phyloP scores from a whole-genome alignment of 2,888 invertebrate species.

The Eustalomyia histrio region DNA sequence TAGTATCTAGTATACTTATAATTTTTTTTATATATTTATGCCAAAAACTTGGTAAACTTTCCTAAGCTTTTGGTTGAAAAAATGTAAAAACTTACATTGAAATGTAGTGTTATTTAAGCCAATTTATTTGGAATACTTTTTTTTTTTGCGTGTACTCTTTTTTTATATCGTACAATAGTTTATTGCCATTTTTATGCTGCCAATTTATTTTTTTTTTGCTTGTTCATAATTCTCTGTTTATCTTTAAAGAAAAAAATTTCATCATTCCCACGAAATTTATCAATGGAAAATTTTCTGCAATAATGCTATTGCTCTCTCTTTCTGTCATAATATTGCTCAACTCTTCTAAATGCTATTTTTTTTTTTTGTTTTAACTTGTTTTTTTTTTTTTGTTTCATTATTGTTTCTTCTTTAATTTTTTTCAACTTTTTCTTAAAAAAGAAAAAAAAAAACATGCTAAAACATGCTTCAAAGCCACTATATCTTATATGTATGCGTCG shows the following conservation, averaged over 20 bases:
- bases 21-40: no score
- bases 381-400: conserved; percentile 41
- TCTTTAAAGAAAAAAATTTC: conserved; percentile 37
- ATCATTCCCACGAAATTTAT: conserved; percentile 67
- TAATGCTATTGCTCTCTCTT: conserved; percentile 29
- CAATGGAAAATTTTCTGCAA: conserved; percentile 74
- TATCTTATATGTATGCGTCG: neutral
- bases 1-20: no score
- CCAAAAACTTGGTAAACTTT: no score
- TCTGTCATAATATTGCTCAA: conserved; percentile 21
- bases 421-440: conserved; percentile 9
- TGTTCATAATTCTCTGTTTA: conserved; percentile 16
- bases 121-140: no score
- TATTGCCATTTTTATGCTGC: neutral
- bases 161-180: neutral
- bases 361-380: neutral
- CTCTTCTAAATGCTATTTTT: conserved; percentile 10
- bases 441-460: neutral
- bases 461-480: neutral
- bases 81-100: no score
- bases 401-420: conserved; percentile 22
- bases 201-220: conserved; percentile 42
- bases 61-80: no score
- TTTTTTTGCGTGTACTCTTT: no score
- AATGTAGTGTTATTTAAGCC: no score